phyloP scores from a whole-genome alignment of 1,140 invertebrate species.

The Berghia stephanieae region DNA sequence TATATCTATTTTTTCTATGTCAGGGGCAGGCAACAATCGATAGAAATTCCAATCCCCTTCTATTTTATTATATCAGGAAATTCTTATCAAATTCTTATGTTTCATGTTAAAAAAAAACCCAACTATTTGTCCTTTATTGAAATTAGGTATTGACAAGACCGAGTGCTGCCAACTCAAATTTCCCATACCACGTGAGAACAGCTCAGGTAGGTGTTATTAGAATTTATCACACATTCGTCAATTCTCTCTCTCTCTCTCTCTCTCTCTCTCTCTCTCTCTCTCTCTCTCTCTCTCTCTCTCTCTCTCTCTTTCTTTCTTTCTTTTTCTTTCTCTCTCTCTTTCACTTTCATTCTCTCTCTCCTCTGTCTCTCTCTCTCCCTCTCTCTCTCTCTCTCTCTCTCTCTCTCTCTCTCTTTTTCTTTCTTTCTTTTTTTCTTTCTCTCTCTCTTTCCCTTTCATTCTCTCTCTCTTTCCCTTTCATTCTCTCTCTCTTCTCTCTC shows the following conservation, averaged over 20 bases:
- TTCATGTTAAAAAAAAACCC: not conserved
- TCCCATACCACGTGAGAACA: conserved; percentile 86
- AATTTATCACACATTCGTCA: not conserved
- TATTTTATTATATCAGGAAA: not conserved
- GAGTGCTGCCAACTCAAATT: conserved; percentile 83
- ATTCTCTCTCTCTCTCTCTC: not conserved
- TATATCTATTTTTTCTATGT: not conserved
- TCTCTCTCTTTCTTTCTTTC: conserved; percentile 15
- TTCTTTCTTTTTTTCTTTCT: conserved; percentile 8
- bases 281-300: conserved; percentile 8
- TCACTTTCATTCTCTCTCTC: not conserved
- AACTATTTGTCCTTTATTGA: conserved; percentile 32
- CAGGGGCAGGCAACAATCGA: too few species aligned
- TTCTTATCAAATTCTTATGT: not conserved
- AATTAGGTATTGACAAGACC: conserved; percentile 81
- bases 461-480: not conserved
- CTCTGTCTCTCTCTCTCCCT: conserved; percentile 13
- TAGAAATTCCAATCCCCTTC: too few species aligned
- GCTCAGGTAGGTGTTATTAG: conserved; percentile 71
- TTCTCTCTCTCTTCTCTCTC: not conserved
- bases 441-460: not conserved
- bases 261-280: not conserved
- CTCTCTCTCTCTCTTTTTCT: not conserved
- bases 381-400: not conserved
- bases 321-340: not conserved